Percentiles rank a stretch among this genome's conserved stretches.
Conservation (phyloP, 1,140 invertebrate genomes). For the Tetranychus urticae region DNA sequence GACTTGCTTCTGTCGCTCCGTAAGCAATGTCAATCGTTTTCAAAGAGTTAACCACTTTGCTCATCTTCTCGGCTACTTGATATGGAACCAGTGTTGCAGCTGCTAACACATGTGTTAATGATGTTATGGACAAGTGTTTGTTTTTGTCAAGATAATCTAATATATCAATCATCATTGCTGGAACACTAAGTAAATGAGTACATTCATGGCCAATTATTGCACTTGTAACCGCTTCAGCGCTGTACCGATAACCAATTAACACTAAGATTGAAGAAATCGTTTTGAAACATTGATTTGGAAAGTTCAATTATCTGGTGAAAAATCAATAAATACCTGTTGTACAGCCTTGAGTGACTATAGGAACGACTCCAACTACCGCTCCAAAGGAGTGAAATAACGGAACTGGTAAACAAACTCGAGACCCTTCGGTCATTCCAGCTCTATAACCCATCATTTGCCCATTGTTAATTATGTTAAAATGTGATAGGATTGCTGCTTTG, state of each 20-base stretch:
- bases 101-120: not conserved
- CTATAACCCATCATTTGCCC: constrained; percentile 36
- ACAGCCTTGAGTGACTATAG: constrained; percentile 1
- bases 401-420: constrained; percentile 43
- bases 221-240: not conserved
- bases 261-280: not conserved
- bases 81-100: not conserved
- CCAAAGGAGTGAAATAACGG: constrained; percentile 85
- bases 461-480: constrained; percentile 68
- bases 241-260: not conserved
- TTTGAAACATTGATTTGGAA: not conserved
- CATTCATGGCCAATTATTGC: constrained; percentile 28
- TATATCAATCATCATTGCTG: constrained; percentile 86
- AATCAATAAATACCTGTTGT: not conserved
- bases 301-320: not conserved
- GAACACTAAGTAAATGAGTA: constrained; percentile 58
- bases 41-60: not conserved
- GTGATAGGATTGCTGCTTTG: constrained; percentile 60
- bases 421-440: constrained; percentile 19
- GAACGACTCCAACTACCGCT: constrained; percentile 38
- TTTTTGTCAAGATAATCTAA: constrained; percentile 23
- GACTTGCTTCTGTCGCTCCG: constrained; percentile 66
- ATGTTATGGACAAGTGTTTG: not conserved
- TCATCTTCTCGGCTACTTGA: not conserved
- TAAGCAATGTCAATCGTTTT: constrained; percentile 28